A percentile compares a stretch with the other conserved stretches of the same genome.
Evolutionary conservation across 92 coral and sea anemone genomes (phyloP).

Genomic region (Zoanthus solanderi): DNA sequence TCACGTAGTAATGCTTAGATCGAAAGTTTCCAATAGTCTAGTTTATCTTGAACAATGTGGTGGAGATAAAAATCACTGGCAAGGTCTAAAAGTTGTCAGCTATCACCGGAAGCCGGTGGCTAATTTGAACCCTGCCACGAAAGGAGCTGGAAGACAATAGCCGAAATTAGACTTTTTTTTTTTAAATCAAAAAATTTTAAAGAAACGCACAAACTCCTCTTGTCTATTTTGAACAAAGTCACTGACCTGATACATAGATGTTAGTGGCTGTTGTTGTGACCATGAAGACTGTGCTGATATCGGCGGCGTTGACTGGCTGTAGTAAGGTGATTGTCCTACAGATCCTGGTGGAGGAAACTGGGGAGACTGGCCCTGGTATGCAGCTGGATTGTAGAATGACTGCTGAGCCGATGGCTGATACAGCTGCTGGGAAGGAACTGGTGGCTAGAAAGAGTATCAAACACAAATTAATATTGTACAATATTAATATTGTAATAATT

Average conservation of each 20-base stretch:
- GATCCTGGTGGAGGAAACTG: slow-evolving; percentile 41
- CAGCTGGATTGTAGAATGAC: slow-evolving; percentile 85
- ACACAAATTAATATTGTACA: neutral
- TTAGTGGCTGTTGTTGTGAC: slow-evolving; percentile 68
- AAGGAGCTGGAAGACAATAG: too few relatives aligned
- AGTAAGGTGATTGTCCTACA: slow-evolving; percentile 62
- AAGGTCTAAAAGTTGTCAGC: too few relatives aligned
- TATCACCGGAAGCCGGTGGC: too few relatives aligned
- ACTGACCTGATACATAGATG: slow-evolving; percentile 66
- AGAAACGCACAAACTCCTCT: too few relatives aligned
- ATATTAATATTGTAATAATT: neutral
- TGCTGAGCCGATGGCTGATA: slow-evolving; percentile 55
- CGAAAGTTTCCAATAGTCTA: too few relatives aligned
- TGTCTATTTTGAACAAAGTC: neutral
- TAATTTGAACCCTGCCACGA: too few relatives aligned
- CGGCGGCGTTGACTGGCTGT: slow-evolving; percentile 60
- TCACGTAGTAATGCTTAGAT: too few relatives aligned
- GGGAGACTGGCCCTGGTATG: slow-evolving; percentile 70
- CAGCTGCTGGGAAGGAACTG: slow-evolving; percentile 70
- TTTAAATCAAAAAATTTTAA: too few relatives aligned
- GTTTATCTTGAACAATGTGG: too few relatives aligned
- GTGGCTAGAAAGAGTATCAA: slow-evolving; percentile 46
- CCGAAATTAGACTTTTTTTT: too few relatives aligned
- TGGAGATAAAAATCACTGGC: too few relatives aligned
- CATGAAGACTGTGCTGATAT: slow-evolving; percentile 68